Conservation (phyloP, 1,140 invertebrate genomes). For the Drosophila pseudoananassae region DNA sequence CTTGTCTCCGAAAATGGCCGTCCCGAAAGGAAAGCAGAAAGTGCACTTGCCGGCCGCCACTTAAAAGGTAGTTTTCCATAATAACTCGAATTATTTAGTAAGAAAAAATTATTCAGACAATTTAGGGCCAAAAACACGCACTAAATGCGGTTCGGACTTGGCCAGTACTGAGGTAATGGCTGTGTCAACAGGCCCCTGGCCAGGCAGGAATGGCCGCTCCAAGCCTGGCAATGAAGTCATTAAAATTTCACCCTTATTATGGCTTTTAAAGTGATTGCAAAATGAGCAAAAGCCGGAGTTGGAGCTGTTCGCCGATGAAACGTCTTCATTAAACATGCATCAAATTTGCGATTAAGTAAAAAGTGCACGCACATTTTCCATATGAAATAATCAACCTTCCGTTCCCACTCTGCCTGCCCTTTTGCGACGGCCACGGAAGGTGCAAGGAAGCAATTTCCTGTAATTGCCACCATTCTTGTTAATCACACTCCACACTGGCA, state of each 20-base stretch:
- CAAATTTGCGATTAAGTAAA: constrained; percentile 78
- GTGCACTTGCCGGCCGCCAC: constrained; percentile 28
- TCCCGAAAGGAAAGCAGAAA: constrained; percentile 21
- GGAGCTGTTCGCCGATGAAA: constrained; percentile 40
- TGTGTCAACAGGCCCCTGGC: constrained; percentile 65
- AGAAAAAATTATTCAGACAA: constrained; percentile 33
- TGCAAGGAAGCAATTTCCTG: constrained; percentile 82
- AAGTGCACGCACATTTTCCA: constrained; percentile 75
- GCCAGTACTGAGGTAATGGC: constrained; percentile 46
- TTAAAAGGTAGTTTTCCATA: constrained; percentile 46
- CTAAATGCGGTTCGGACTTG: constrained; percentile 29
- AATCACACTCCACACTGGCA: constrained; percentile 62
- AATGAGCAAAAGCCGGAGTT: constrained; percentile 47
- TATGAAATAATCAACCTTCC: constrained; percentile 51
- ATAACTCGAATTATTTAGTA: constrained; percentile 43
- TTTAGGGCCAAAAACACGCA: constrained; percentile 67
- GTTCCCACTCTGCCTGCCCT: constrained; percentile 10
- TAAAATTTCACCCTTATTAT: constrained; percentile 84
- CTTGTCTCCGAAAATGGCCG: constrained; percentile 27
- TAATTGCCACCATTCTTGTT: constrained; percentile 83
- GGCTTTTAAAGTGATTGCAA: constrained; percentile 82
- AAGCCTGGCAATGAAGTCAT: constrained; percentile 72
- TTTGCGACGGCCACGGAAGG: constrained; percentile 59
- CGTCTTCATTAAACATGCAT: constrained; percentile 79
- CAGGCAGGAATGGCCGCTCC: constrained; percentile 15